A percentile compares a stretch with the other conserved stretches of the same genome.
Evolutionary conservation across 2,888 invertebrate species (phyloP).

Genomic region (Ferdinandea cuprea): DNA sequence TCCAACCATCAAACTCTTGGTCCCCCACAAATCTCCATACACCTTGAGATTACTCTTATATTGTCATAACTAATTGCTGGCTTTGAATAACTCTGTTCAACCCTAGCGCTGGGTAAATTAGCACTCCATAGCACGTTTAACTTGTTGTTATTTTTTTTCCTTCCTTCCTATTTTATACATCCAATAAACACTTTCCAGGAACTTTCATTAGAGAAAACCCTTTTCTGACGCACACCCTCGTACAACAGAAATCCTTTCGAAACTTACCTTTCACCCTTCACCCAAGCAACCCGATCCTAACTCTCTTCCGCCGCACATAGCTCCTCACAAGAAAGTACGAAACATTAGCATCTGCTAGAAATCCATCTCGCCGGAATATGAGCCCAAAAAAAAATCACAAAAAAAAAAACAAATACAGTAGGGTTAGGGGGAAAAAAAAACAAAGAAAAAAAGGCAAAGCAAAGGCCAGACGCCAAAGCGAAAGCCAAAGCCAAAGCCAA

Average conservation of each 20-base stretch:
- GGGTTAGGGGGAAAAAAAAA: too few relatives aligned
- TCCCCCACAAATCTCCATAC: too few relatives aligned
- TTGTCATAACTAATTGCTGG: too few relatives aligned
- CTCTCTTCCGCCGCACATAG: conserved; percentile 23
- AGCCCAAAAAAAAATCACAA: conserved; percentile 25
- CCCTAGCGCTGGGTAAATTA: not conserved
- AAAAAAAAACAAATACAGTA: conserved; percentile 2
- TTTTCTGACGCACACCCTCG: not conserved
- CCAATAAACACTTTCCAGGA: conserved; percentile 32
- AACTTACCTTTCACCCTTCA: conserved; percentile 18
- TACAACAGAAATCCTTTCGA: conserved; percentile 29
- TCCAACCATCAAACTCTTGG: too few relatives aligned
- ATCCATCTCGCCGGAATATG: conserved; percentile 28
- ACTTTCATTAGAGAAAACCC: conserved; percentile 4
- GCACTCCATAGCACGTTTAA: not conserved
- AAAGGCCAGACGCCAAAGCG: too few relatives aligned
- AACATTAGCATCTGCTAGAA: conserved; percentile 68
- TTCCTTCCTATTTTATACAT: not conserved
- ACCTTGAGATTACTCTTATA: not conserved
- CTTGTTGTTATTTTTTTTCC: not conserved
- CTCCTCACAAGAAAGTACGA: conserved; percentile 37
- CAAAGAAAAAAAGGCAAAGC: conserved; percentile 25
- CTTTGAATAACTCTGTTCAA: too few relatives aligned
- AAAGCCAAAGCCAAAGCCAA: not conserved
- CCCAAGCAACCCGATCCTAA: conserved; percentile 5